Base-by-base conservation (phyloP, 2,888 invertebrate genomes). In the Drosophila helvetica region DNA sequence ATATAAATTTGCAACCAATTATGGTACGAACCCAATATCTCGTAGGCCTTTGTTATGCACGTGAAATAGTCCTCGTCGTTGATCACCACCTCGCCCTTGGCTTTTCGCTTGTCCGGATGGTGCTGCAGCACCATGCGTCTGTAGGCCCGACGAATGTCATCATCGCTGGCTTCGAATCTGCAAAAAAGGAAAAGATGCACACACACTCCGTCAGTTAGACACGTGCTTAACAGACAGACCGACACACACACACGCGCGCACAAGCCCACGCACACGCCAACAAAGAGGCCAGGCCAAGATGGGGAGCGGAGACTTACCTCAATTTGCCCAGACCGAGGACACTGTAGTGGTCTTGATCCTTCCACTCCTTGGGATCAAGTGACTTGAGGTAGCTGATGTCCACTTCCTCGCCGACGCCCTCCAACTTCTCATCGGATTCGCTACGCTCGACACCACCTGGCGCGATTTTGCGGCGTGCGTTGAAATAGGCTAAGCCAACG, bases 101-200 rank as follows among this genome's bases (percentile, higher is more conserved):
- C 96, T 93, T 97, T 96, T 84, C 99, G 95, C 92, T 99, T 99
- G 91, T 99, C 99, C 0, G 99, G 99, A 93, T 99, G 99, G 91
- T 99, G 99, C 88, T 95, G 96, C 58, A 99, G 93, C 53, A 98
- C 97, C 92, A 96, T 96, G 90, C 95, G 95, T 74, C 96, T 94
- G 94, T 98, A 99, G 25, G 98, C 98, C 89, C 96, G 95, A 92
- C 98, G 98, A 74, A 99, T 98, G 86, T 98, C 96, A 68, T 98
- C 97, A 81, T 98, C 97, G 0, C 96, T 95, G 0, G 99, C 98
- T 91, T 95, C 95, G 91, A 95, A 95, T 67, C 99, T 94, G 56
- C 0, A 17, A 30, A 42, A 46, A 15, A 27, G 19, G 18, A 18
- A 92, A 56, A 45, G 33, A 52, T 46, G 57, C 48, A 33, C 27